Percentiles rank a stretch among this genome's conserved stretches.
These are phyloP conservation scores for Bemisia tabaci DNA, from an alignment of 1,140 invertebrate species.

Conservation along the genomic window DNA sequence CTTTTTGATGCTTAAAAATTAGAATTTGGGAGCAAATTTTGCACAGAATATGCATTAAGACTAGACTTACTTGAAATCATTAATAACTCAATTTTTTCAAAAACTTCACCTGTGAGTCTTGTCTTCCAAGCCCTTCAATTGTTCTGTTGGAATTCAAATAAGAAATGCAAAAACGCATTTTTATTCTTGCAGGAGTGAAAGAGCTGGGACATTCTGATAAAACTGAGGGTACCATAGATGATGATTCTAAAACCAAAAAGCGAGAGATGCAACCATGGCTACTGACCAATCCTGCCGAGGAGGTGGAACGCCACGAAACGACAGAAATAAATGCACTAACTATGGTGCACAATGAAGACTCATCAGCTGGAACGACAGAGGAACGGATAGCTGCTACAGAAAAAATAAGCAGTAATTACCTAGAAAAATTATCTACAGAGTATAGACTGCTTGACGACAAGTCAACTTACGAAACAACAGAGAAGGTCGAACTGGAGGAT, in stretches of 20 bases:
- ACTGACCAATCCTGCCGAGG: neutral
- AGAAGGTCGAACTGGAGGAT: too few species aligned
- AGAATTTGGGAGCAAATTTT: too few species aligned
- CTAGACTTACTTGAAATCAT: too few species aligned
- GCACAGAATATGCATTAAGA: too few species aligned
- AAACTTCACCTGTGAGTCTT: too few species aligned
- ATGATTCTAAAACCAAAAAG: neutral
- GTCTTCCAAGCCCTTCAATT: too few species aligned
- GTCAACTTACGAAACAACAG: too few species aligned
- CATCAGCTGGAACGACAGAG: neutral
- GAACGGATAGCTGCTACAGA: neutral
- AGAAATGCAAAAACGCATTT: too few species aligned
- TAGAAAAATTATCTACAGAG: neutral
- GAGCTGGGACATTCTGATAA: neutral
- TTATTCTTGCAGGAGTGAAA: neutral
- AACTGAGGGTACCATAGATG: neutral
- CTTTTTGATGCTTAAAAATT: too few species aligned
- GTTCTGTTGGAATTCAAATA: too few species aligned
- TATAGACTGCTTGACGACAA: too few species aligned
- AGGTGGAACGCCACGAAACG: neutral
- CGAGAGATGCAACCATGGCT: neutral
- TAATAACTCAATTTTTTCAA: too few species aligned
- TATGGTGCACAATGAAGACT: neutral
- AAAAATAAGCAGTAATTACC: neutral
- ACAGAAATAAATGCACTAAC: neutral